Conservation (phyloP, 2,888 invertebrate genomes). For the Ectobius pallidus region DNA sequence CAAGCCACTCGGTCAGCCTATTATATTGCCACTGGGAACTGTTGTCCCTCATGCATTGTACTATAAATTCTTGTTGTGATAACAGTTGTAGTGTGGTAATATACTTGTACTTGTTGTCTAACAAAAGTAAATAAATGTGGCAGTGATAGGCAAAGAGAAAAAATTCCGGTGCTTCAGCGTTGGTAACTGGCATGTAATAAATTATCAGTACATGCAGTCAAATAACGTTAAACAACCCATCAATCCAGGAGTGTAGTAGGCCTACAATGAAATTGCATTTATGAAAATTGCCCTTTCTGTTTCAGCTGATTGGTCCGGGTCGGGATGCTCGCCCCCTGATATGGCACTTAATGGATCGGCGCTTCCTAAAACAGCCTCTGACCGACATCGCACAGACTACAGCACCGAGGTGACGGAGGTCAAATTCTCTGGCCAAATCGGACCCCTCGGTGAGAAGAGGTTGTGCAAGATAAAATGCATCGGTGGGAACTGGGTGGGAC, state of each 20-base stretch:
- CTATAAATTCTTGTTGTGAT: too few species aligned
- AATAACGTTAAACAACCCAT: neutral
- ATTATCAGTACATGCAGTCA: neutral
- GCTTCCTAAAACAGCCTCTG: conserved; percentile 22
- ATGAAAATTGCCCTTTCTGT: neutral
- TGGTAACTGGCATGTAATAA: neutral
- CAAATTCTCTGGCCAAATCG: conserved; percentile 78
- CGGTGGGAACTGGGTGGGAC: conserved; percentile 85
- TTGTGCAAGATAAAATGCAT: conserved; percentile 86
- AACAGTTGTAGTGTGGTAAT: too few species aligned
- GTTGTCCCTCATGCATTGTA: too few species aligned
- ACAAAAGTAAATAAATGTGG: neutral
- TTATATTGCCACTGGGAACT: too few species aligned
- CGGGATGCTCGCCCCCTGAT: conserved; percentile 41
- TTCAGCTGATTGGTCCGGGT: conserved; percentile 34
- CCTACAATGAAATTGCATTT: neutral
- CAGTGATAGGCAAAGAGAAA: neutral
- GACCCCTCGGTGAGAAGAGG: conserved; percentile 72
- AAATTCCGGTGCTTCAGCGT: neutral
- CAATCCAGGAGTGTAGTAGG: neutral
- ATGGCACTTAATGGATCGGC: conserved; percentile 37
- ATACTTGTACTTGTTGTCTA: too few species aligned
- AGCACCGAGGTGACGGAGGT: conserved; percentile 60
- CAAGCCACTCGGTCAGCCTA: too few species aligned
- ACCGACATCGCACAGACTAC: conserved; percentile 50